These are phyloP conservation scores for Zaprionus taronus DNA, from an alignment of 1,140 invertebrate species.

Conservation along the genomic window DNA sequence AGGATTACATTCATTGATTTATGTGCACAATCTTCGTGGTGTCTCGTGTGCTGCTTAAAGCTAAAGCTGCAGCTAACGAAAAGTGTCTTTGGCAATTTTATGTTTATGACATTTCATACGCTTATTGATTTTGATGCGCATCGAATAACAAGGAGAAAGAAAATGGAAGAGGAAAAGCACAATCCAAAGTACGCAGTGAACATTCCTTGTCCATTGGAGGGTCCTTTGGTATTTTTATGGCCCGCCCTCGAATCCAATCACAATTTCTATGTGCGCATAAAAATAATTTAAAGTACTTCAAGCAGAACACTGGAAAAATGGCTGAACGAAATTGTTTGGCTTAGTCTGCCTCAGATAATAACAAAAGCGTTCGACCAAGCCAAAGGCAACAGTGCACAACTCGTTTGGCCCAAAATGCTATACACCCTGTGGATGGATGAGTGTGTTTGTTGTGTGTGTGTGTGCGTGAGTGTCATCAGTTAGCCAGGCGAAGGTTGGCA, in stretches of 20 bases:
- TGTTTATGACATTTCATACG: slow-evolving; percentile 72
- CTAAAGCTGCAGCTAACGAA: slow-evolving; percentile 11
- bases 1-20: neutral
- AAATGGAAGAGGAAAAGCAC: slow-evolving; percentile 35
- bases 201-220: slow-evolving; percentile 15
- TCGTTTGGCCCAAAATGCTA: slow-evolving; percentile 15
- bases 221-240: slow-evolving; percentile 35
- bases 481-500: slow-evolving; percentile 7
- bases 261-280: slow-evolving; percentile 69
- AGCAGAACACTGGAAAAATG: slow-evolving; percentile 53
- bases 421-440: neutral
- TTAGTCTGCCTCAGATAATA: slow-evolving; percentile 42
- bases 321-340: slow-evolving; percentile 64
- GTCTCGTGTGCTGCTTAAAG: slow-evolving; percentile 41
- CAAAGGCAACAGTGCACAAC: slow-evolving; percentile 29
- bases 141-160: slow-evolving; percentile 49
- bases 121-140: slow-evolving; percentile 75
- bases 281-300: slow-evolving; percentile 60
- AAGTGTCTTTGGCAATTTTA: slow-evolving; percentile 54
- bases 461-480: slow-evolving; percentile 6
- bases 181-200: slow-evolving; percentile 29
- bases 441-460: neutral
- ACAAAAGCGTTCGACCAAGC: slow-evolving; percentile 8
- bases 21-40: neutral
- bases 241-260: slow-evolving; percentile 70